A percentile compares a stretch with the other conserved stretches of the same genome.
These are phyloP conservation scores for Setipinna tenuifilis DNA, from an alignment of 2,797 vertebrate genomes.

Conservation along the genomic window DNA sequence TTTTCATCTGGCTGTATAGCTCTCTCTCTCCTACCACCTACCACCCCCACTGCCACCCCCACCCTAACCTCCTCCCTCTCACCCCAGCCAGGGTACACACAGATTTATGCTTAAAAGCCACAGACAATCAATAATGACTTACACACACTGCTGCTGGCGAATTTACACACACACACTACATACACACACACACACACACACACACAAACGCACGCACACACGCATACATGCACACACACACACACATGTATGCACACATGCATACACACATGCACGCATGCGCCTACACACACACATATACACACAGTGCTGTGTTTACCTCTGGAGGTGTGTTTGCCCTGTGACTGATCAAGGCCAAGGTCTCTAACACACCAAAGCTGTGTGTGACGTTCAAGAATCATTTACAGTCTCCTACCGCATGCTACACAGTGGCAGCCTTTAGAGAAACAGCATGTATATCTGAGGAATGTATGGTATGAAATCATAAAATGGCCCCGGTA, in stretches of 20 bases:
- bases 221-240: background rate
- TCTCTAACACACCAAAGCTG: background rate
- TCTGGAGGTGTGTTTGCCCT: background rate
- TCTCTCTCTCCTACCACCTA: constrained; percentile 49
- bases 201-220: background rate
- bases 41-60: constrained; percentile 33
- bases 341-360: background rate
- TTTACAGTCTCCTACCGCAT: too few species aligned
- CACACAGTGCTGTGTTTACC: background rate
- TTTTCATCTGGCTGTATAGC: constrained; percentile 57
- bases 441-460: too few species aligned
- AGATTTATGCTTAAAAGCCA: constrained; percentile 24
- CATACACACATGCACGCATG: background rate
- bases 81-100: background rate
- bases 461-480: too few species aligned
- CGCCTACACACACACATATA: background rate
- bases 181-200: constrained; percentile 10
- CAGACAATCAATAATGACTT: constrained; percentile 14
- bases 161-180: background rate
- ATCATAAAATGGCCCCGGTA: too few species aligned
- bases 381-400: background rate
- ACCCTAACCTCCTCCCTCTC: background rate
- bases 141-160: background rate
- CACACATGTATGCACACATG: background rate
- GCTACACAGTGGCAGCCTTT: too few species aligned